phyloP scores from a whole-genome alignment of 2,888 invertebrate species.

The Folsomia candida region DNA sequence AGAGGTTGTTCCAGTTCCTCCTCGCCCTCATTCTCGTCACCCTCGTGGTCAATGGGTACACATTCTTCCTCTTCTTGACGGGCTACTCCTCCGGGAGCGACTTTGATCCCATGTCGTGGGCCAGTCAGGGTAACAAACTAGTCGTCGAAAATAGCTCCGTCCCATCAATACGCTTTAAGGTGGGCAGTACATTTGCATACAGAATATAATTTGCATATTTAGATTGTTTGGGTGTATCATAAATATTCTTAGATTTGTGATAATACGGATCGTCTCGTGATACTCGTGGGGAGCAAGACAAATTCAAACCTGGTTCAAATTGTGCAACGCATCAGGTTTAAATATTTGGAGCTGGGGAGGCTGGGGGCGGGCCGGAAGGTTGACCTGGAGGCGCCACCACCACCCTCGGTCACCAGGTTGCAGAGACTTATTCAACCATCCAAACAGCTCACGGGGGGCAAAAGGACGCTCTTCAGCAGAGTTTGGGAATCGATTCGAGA shows the following conservation, averaged over 20 bases:
- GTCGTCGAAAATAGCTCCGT: no score
- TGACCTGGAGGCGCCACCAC: no score
- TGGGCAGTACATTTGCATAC: no score
- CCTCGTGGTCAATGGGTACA: conserved; percentile 31
- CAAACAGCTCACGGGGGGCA: background rate
- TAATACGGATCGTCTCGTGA: no score
- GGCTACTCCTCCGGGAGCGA: background rate
- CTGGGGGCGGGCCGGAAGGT: no score
- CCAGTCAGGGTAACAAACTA: no score
- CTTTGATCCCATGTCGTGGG: background rate
- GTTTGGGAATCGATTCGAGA: background rate
- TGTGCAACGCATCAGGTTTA: background rate
- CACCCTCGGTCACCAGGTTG: background rate
- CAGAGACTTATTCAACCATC: background rate
- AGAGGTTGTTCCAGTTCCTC: no score
- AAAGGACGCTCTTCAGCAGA: background rate
- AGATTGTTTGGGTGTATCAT: no score
- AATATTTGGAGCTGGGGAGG: background rate
- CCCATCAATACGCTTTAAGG: background rate
- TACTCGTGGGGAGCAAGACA: no score
- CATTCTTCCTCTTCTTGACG: conserved; percentile 19
- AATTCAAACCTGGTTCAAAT: no score
- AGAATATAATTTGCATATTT: no score
- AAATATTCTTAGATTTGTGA: no score
- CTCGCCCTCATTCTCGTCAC: conserved; percentile 27